These are phyloP conservation scores for Agrilus planipennis DNA, from an alignment of 1,140 invertebrate species.

Conservation along the genomic window DNA sequence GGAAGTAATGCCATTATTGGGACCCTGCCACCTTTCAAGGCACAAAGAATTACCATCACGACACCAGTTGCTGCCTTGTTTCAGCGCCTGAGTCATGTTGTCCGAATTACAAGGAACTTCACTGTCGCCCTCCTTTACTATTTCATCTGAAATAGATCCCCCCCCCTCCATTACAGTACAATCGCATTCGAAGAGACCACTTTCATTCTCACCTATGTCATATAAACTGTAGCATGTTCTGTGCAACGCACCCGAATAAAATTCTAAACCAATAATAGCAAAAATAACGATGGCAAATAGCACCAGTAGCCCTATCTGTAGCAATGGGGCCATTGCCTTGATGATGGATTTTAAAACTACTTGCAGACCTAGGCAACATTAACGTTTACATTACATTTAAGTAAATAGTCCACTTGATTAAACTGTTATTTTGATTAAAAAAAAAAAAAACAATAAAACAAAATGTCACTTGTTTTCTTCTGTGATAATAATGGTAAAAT, in stretches of 20 bases:
- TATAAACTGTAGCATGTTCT: conserved; percentile 97
- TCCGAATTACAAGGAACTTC: conserved; percentile 82
- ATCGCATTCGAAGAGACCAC: too few relatives aligned
- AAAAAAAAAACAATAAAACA: too few relatives aligned
- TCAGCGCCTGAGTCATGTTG: conserved; percentile 50
- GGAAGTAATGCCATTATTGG: conserved; percentile 97
- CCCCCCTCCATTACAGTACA: too few relatives aligned
- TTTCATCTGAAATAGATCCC: conserved; percentile 62
- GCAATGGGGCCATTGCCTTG: conserved; percentile 98
- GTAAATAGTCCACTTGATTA: too few relatives aligned
- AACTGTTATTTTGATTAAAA: too few relatives aligned
- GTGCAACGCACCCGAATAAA: conserved; percentile 98
- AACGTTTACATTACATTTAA: too few relatives aligned
- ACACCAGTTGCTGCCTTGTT: conserved; percentile 72
- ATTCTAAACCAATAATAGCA: conserved; percentile 99
- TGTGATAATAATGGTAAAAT: too few relatives aligned
- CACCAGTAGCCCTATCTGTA: conserved; percentile 98
- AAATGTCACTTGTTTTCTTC: too few relatives aligned
- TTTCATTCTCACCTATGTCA: conserved; percentile 87
- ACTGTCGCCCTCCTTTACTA: conserved; percentile 76
- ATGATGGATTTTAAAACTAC: conserved; percentile 99
- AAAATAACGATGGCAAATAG: conserved; percentile 99
- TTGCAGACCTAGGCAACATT: conserved; percentile 93
- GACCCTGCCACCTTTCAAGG: conserved; percentile 87
- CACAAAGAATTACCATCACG: conserved; percentile 71